These are phyloP conservation scores for Sphinx pinastri DNA, from an alignment of 2,888 invertebrate genomes.

Conservation along the genomic window DNA sequence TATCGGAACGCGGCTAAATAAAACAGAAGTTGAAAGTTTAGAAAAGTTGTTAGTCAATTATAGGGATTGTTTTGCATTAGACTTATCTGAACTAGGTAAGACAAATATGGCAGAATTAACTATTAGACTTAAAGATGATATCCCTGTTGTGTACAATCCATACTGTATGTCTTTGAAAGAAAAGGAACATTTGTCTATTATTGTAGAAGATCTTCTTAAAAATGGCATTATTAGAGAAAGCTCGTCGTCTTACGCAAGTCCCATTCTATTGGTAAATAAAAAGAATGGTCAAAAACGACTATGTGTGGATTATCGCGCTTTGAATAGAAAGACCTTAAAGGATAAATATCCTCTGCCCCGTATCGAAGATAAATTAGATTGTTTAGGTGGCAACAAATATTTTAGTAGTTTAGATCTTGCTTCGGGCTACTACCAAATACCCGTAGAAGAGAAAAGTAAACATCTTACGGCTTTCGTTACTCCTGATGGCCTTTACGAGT, in stretches of 20 bases:
- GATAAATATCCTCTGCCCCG: too few relatives aligned
- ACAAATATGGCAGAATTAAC: neutral
- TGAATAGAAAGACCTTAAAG: too few relatives aligned
- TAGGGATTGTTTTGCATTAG: neutral
- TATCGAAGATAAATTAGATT: too few relatives aligned
- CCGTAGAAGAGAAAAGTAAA: too few relatives aligned
- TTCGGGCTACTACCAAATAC: too few relatives aligned
- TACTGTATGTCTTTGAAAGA: neutral
- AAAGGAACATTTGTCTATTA: neutral
- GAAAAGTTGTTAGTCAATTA: neutral
- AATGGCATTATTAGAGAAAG: slow-evolving; percentile 1
- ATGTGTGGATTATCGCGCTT: too few relatives aligned
- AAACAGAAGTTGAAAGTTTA: neutral
- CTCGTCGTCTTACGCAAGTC: neutral
- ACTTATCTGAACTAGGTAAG: neutral
- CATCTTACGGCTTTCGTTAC: too few relatives aligned
- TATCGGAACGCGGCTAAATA: slow-evolving; percentile 1
- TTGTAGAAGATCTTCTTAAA: neutral
- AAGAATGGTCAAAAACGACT: slow-evolving; percentile 9
- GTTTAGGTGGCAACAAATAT: too few relatives aligned
- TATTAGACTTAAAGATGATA: neutral
- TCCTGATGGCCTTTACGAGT: too few relatives aligned
- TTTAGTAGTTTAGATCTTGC: too few relatives aligned
- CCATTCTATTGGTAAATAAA: neutral
- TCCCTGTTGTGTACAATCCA: neutral